Evolutionary conservation across 2,888 invertebrate species (phyloP), one percentile per base, ranked within the genome.

Genomic region (Drosophila nr. perissopoda): DNA sequence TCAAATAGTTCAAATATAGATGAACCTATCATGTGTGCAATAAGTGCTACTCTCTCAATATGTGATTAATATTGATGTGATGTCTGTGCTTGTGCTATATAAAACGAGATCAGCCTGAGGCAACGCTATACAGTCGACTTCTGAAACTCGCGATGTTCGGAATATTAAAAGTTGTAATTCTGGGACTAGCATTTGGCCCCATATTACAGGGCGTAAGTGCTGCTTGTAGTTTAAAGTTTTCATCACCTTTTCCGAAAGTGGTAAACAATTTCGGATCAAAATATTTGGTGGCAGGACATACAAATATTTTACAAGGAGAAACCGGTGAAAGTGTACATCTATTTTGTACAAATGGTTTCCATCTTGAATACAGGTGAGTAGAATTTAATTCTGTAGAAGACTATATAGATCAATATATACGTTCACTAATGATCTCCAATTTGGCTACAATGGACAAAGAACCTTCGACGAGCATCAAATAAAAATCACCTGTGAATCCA

Each of bases 341-440:
- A 21, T 42, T 21, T 42, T 42, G 42, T 21, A 2, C 21, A 13
- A 42, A 42, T 21, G 42, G 21, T 13, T 21, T 42, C 11, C 0
- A 2, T 0, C 2, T 1, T 1, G 0, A 1, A 2, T 0, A 0
- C 2, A 0, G 1, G 42, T 42, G 11, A 21, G 21, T 42, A 21
- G 2, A 42, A 11, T 11, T 11, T 11, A 42, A 11, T 21, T 21
- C 11, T 21, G 21, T 21, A 11, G 5, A 42, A 42, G 42, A 42
- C 6, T 21, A 42, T 42, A 11, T 42, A 42, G 2, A 6, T 42
- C 11, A 42, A 42, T 42, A 42, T 21, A n/a, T 10, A 21, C 2
- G 10, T 11, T 4, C 4, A 10, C 5, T 4, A 42, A 21, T 42
- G 5, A 21, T 42, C 21, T 42, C 11, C 5, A 42, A 42, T 21